Base-by-base conservation (phyloP, 2,113 vertebrate species). In the Seriola rivoliana region DNA sequence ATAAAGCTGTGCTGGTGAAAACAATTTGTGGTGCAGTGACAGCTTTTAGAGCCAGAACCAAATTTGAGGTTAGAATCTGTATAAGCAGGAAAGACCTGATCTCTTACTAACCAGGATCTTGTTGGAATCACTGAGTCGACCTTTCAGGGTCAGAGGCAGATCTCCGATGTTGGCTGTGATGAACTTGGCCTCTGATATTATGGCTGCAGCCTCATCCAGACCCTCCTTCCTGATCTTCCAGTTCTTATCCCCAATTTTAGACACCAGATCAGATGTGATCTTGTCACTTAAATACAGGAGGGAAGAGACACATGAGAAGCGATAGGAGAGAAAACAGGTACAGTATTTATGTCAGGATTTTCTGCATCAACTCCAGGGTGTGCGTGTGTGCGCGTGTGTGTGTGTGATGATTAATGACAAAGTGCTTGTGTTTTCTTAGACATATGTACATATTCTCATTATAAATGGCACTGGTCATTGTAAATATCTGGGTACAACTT, bases 171-270 rank as follows among this genome's bases (percentile, higher is more conserved):
- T 98, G 23, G 97, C 87, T 19, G 96, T 96, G 89, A 99, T 96
- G 89, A 99, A 99, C 83, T 99, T 99, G 17, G 98, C 98, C 78
- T 99, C 98, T 10, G 97, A 99, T 88, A 99, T 96, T 73, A 99
- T 95, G 59, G 95, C 95, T 2, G 95, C 90, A 11, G 95, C 95
- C 95, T 99, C 98, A 86, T 99, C 98, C 42, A 99, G 93, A 29
- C 98, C 98, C 89, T 99, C 98, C 91, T 99, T 99, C 81, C 98
- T 95, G 82, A 98, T 97, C 93, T 99, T 99, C 98, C 98, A 99
- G 93, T 99, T 99, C 92, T 99, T 99, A 87, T 99, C 98, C 8
- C 93, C 94, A 48, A 99, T 97, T 91, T 99, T 99, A 62, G 96
- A 94, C 74, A 99, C 96, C 74, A 99, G 92, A 12, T 99, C 98